Conservation (phyloP, 2,888 invertebrate species). For the Cordylochernes scorpioides region DNA sequence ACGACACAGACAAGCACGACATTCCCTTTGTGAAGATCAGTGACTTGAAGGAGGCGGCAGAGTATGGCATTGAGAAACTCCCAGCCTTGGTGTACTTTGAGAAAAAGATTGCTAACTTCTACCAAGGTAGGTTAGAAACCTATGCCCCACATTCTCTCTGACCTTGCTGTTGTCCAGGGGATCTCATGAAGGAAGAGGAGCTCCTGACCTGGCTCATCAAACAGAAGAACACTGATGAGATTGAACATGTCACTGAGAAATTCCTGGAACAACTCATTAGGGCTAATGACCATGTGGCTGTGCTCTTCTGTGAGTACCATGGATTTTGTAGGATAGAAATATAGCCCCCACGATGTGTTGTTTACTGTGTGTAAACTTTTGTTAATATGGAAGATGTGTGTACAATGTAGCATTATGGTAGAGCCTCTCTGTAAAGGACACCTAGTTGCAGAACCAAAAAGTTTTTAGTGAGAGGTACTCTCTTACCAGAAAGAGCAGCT, state of each 20-base stretch:
- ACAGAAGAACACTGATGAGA: constrained; percentile 65
- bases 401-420: too few relatives aligned
- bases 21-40: constrained; percentile 79
- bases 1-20: constrained; percentile 61
- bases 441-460: too few relatives aligned
- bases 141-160: too few relatives aligned
- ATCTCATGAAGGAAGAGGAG: constrained; percentile 67
- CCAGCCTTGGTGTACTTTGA: constrained; percentile 62
- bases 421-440: too few relatives aligned
- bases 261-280: constrained; percentile 50
- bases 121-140: too few relatives aligned
- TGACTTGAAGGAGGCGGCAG: constrained; percentile 57
- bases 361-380: too few relatives aligned
- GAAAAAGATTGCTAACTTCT: constrained; percentile 14
- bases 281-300: constrained; percentile 68
- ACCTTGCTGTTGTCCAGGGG: constrained; percentile 32
- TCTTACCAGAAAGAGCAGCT: too few relatives aligned
- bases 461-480: too few relatives aligned
- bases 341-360: too few relatives aligned
- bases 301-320: constrained; percentile 66
- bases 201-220: constrained; percentile 59
- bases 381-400: too few relatives aligned
- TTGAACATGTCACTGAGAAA: constrained; percentile 64
- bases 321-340: too few relatives aligned
- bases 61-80: constrained; percentile 61